These are phyloP conservation scores for Macaria notata DNA, from an alignment of 2,888 invertebrate species.

Conservation along the genomic window DNA sequence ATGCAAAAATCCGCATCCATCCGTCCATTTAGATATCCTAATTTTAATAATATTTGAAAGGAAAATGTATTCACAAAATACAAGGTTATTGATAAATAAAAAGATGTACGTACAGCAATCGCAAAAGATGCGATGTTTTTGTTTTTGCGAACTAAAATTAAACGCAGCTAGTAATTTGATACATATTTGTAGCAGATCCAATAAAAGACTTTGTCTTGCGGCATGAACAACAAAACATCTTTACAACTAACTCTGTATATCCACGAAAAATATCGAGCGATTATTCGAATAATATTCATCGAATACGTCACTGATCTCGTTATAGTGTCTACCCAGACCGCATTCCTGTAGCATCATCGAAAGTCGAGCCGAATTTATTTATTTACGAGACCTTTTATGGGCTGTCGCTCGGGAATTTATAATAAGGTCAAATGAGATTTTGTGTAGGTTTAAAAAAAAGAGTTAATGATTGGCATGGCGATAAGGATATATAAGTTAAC, in stretches of 20 bases:
- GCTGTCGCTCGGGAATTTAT: slow-evolving; percentile 7
- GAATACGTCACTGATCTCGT: slow-evolving; percentile 15
- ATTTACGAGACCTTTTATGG: slow-evolving; percentile 7
- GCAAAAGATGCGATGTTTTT: too few relatives aligned
- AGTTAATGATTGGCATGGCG: background rate
- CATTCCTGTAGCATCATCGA: slow-evolving; percentile 15
- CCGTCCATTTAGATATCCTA: slow-evolving; percentile 5
- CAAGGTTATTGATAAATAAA: too few relatives aligned
- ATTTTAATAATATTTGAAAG: slow-evolving; percentile 4
- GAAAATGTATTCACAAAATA: slow-evolving; percentile 3
- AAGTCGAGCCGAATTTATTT: slow-evolving; percentile 12
- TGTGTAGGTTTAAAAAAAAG: too few relatives aligned
- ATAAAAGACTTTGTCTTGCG: too few relatives aligned
- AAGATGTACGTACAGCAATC: too few relatives aligned
- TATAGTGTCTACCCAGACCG: slow-evolving; percentile 4
- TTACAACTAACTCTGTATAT: too few relatives aligned
- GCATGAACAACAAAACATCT: too few relatives aligned
- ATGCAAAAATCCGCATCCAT: slow-evolving; percentile 4
- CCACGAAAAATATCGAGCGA: slow-evolving; percentile 5
- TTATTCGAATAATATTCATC: background rate
- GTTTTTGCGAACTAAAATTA: too few relatives aligned
- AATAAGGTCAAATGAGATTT: slow-evolving; percentile 16
- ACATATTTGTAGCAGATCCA: too few relatives aligned
- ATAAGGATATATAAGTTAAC: background rate
- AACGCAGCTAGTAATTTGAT: too few relatives aligned